Conservation (phyloP, 1,140 invertebrate genomes). For the Meloidogyne chitwoodi region DNA sequence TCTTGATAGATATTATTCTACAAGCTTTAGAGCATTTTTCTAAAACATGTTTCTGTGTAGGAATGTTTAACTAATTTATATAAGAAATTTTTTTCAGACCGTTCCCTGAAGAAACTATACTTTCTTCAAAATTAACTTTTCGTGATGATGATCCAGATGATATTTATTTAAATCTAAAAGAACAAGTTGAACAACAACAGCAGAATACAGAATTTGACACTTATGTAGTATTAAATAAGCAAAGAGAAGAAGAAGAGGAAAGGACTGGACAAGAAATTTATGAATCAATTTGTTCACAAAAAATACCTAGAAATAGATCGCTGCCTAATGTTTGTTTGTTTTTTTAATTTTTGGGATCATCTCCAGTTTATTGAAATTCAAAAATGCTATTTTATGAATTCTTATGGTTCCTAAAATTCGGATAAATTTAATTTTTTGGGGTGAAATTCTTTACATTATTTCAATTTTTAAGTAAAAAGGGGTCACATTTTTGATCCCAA, state of each 20-base stretch:
- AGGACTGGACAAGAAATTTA: conserved; percentile 35
- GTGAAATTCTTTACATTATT: too few species aligned
- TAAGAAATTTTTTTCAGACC: conserved; percentile 17
- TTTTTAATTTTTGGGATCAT: neutral
- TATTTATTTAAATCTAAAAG: conserved; percentile 36
- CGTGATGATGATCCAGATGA: conserved; percentile 13
- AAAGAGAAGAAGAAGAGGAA: neutral
- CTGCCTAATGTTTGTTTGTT: conserved; percentile 14
- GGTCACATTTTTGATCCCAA: too few species aligned
- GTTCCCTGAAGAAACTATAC: conserved; percentile 14
- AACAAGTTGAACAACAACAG: conserved; percentile 18
- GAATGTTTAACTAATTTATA: neutral
- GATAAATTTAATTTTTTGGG: too few species aligned
- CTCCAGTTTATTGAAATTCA: too few species aligned
- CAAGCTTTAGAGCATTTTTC: too few species aligned
- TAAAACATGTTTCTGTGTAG: neutral
- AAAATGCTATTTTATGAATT: too few species aligned
- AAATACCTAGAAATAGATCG: conserved; percentile 5
- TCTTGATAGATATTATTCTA: too few species aligned
- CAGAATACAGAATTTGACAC: neutral
- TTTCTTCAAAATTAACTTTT: neutral
- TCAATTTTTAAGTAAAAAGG: too few species aligned
- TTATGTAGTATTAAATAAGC: neutral
- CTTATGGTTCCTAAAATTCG: too few species aligned
- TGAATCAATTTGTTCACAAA: conserved; percentile 30